Conservation (phyloP, 2,797 vertebrate genomes). For the Synaphobranchus kaupii region DNA sequence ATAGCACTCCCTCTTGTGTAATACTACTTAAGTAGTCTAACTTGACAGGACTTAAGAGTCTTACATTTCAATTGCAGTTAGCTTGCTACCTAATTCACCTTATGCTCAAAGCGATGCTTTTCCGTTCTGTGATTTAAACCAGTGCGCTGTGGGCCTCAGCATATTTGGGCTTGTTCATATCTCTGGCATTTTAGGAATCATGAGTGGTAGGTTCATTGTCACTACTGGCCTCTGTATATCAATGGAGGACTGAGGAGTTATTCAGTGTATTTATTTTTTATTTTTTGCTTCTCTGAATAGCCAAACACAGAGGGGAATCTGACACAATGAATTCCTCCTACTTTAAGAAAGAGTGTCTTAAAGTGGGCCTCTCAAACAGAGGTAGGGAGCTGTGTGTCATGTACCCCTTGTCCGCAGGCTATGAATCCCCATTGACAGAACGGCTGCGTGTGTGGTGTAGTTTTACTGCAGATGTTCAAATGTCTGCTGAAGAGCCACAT, state of each 20-base stretch:
- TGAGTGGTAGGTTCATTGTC: too few relatives aligned
- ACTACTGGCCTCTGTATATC: too few relatives aligned
- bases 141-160: too few relatives aligned
- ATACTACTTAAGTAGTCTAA: too few relatives aligned
- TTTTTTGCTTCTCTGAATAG: not conserved
- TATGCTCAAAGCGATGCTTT: too few relatives aligned
- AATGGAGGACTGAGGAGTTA: not conserved
- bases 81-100: too few relatives aligned
- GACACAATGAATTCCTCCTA: not conserved
- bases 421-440: not conserved
- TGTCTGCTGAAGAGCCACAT: conserved; percentile 6
- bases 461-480: not conserved
- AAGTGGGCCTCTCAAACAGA: not conserved
- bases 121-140: too few relatives aligned
- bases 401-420: not conserved
- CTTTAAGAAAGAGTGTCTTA: not conserved
- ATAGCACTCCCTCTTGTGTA: too few relatives aligned
- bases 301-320: not conserved
- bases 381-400: not conserved
- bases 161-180: too few relatives aligned
- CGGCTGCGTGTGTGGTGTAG: not conserved
- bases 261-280: not conserved
- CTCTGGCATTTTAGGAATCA: too few relatives aligned
- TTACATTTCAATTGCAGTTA: too few relatives aligned
- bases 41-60: too few relatives aligned